Base-by-base conservation (phyloP, 2,113 vertebrate species). In the Corythaixoides concolor region DNA sequence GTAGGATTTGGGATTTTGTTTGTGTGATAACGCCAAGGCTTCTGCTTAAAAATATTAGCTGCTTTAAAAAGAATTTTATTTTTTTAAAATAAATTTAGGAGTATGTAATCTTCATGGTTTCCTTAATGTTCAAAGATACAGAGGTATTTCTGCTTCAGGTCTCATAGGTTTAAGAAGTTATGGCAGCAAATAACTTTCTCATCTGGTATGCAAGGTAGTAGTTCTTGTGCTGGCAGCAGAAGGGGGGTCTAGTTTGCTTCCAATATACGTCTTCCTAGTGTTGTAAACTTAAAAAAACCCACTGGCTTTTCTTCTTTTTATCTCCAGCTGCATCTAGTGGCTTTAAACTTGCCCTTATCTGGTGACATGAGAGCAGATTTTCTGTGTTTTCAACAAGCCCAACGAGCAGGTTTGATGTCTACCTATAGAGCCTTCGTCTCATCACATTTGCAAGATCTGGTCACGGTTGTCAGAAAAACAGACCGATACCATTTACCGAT, bases 371-470 rank as follows among this genome's bases (percentile, higher is more conserved):
- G 98, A 24, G 99, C 98, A 4, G 99, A 99, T 96, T 98, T 98
- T 49, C 98, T 99, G 97, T 99, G 99, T 87, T 99, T 99, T 68
- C 98, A 98, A 89, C 99, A 99, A 93, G 99, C 99, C 83, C 98
- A 98, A 55, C 99, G 98, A 7, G 98, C 99, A 56, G 99, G 99
- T 28, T 96, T 99, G 69, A 52, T 96, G 2, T 98, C 99, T 5
- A 99, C 99, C 64, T 99, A 99, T 58, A 97, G 98, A 58, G 99
- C 99, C 15, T 99, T 99, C 95, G 97, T 99, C 33, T 99, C 99
- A 5, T 98, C 99, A 2, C 98, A 99, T 89, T 95, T 98, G 74
- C 99, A 99, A 91, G 99, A 99, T 91, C 97, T 99, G 96, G 98
- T 98, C 86, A 98, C 99, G 2, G 96, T 99, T 23, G 99, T 99